These are phyloP conservation scores for Girardia tigrina DNA, from an alignment of 2,888 invertebrate genomes.

Conservation along the genomic window DNA sequence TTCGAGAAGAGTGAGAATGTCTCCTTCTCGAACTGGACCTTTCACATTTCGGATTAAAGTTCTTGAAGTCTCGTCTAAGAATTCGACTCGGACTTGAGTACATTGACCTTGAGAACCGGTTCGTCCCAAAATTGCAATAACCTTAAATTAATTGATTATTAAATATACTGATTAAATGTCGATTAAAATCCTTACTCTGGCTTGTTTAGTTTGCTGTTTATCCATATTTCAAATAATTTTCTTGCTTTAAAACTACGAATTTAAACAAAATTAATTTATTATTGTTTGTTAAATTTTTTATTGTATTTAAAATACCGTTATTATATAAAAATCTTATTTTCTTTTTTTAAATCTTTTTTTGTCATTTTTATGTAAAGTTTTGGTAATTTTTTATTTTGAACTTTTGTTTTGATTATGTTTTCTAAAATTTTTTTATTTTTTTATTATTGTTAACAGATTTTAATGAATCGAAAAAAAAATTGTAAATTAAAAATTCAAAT, in stretches of 20 bases:
- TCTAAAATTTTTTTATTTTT: no score
- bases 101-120: constrained; percentile 99
- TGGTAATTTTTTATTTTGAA: no score
- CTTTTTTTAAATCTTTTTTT: no score
- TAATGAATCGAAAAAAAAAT: no score
- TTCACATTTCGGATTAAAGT: constrained; percentile 98
- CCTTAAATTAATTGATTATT: constrained; percentile 50
- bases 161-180: neutral
- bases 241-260: neutral
- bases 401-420: no score
- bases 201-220: neutral
- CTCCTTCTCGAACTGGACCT: constrained; percentile 94
- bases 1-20: constrained; percentile 89
- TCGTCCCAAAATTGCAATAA: constrained; percentile 88
- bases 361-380: no score
- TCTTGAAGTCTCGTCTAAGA: constrained; percentile 79
- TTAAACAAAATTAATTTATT: no score
- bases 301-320: no score
- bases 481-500: no score
- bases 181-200: neutral
- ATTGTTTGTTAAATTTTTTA: no score
- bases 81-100: constrained; percentile 81
- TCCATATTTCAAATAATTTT: neutral
- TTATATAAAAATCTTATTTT: no score
- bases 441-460: no score